phyloP scores from a whole-genome alignment of 2,888 invertebrate species.

The Galerucella calmariensis region DNA sequence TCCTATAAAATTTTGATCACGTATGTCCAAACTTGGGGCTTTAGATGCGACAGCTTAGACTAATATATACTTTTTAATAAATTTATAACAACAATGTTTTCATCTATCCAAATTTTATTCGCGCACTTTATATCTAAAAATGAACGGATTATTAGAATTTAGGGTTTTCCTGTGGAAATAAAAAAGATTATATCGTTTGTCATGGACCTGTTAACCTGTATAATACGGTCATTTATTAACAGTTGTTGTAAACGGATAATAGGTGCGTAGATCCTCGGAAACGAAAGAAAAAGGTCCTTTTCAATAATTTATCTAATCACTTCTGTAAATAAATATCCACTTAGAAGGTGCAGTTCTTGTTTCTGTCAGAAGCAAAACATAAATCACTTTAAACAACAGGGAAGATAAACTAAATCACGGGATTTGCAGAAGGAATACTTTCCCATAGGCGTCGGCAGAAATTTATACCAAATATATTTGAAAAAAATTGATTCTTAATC shows the following conservation, averaged over 20 bases:
- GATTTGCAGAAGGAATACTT: slow-evolving; percentile 44
- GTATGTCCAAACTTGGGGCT: no score
- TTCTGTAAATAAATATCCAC: slow-evolving; percentile 41
- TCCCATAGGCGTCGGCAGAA: slow-evolving; percentile 33
- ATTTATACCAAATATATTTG: slow-evolving; percentile 8
- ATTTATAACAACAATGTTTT: no score
- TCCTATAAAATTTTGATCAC: no score
- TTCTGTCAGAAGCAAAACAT: slow-evolving; percentile 87
- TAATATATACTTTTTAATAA: no score
- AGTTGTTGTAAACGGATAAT: slow-evolving; percentile 3
- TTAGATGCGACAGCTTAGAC: no score
- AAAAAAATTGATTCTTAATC: not conserved
- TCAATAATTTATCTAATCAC: slow-evolving; percentile 42
- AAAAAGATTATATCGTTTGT: not conserved
- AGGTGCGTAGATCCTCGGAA: slow-evolving; percentile 25
- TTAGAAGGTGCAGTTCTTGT: slow-evolving; percentile 40
- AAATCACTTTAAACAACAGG: slow-evolving; percentile 80
- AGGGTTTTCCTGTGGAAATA: no score
- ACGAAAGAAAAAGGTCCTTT: slow-evolving; percentile 30
- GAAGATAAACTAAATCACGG: slow-evolving; percentile 60
- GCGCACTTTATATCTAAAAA: no score
- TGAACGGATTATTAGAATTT: no score
- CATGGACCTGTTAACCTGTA: slow-evolving; percentile 3
- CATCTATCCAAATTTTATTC: no score
- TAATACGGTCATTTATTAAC: slow-evolving; percentile 10